Conservation (phyloP, 2,797 vertebrate genomes). For the Garrulus glandarius region DNA sequence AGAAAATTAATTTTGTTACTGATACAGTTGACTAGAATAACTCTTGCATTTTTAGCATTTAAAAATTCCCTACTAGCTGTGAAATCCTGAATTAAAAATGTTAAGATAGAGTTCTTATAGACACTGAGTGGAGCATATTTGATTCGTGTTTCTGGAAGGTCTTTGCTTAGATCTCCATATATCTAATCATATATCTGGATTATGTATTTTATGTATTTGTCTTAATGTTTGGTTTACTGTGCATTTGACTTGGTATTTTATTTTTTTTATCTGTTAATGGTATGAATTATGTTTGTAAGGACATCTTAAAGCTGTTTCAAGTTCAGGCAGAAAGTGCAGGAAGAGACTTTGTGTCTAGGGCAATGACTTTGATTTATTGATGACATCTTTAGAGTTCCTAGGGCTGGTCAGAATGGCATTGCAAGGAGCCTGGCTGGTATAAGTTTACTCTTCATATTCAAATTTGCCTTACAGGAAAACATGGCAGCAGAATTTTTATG, state of each 20-base stretch:
- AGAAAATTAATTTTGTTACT: not conserved
- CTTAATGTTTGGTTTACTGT: not conserved
- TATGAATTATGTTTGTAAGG: not conserved
- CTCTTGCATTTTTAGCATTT: not conserved
- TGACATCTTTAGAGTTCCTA: not conserved
- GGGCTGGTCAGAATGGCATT: not conserved
- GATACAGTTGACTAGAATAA: not conserved
- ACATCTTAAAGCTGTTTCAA: not conserved
- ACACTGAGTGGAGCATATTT: not conserved
- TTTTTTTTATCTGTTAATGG: not conserved
- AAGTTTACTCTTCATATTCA: not conserved
- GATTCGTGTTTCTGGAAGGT: not conserved
- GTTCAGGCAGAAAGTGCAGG: not conserved
- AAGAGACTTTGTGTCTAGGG: not conserved
- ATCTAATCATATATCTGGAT: not conserved
- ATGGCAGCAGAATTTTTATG: not conserved
- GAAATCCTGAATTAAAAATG: not conserved
- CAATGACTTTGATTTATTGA: not conserved
- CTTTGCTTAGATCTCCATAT: not conserved
- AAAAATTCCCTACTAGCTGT: not conserved
- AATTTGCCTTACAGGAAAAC: not conserved
- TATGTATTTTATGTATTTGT: not conserved
- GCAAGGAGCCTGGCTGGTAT: not conserved
- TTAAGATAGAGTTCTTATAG: not conserved
- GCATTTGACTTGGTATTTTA: not conserved